phyloP scores from a whole-genome alignment of 2,113 vertebrate genomes.

The Triplophysa dalaica region DNA sequence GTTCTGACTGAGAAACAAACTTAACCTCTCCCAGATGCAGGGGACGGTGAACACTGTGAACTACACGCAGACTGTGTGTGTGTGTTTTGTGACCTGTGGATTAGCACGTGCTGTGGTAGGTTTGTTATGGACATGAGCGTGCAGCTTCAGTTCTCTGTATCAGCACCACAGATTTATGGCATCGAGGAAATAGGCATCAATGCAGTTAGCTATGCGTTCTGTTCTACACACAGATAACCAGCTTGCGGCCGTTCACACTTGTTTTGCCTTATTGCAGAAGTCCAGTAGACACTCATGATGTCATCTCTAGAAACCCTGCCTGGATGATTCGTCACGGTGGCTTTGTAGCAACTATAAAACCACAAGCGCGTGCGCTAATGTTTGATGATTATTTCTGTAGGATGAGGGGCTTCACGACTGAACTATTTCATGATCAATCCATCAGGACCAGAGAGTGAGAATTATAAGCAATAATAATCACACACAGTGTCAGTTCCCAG shows the following conservation, averaged over 20 bases:
- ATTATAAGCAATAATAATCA: conserved; percentile 36
- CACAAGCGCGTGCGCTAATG: background rate
- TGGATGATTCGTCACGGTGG: background rate
- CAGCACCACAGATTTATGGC: background rate
- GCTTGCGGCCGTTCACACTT: conserved; percentile 1
- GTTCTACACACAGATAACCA: conserved; percentile 1
- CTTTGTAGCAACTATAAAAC: conserved; percentile 6
- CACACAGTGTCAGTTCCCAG: background rate
- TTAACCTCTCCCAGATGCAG: background rate
- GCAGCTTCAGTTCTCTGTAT: conserved; percentile 27
- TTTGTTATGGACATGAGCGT: background rate
- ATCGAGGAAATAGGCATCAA: background rate
- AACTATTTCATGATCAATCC: background rate
- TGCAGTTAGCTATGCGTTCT: conserved; percentile 3
- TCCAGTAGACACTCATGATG: background rate
- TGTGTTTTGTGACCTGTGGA: conserved; percentile 16
- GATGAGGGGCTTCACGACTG: background rate
- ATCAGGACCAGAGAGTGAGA: background rate
- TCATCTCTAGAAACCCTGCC: background rate
- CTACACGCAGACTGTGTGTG: conserved; percentile 41
- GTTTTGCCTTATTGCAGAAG: conserved; percentile 34
- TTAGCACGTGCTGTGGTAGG: background rate
- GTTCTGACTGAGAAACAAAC: background rate
- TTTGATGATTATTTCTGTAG: background rate
- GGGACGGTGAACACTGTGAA: conserved; percentile 57